Evolutionary conservation across 2,797 vertebrate genomes (phyloP).

Genomic region (Sphenodon punctatus): DNA sequence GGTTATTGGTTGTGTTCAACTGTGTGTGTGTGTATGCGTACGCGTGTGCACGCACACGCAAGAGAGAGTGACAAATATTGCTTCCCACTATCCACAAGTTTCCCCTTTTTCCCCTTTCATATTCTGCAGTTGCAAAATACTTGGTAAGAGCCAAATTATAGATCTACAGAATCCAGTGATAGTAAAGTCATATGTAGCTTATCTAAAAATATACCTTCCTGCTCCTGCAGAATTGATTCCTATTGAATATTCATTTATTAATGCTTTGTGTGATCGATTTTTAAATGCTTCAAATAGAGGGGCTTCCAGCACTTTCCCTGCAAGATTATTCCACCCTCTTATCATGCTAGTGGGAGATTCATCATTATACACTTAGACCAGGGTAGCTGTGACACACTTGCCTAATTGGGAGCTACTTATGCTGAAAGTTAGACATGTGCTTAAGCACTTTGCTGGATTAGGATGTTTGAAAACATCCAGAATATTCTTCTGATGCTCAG

Average conservation of each 20-base stretch:
- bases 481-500: constrained; percentile 32
- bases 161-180: constrained; percentile 12
- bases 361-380: no score
- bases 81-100: background rate
- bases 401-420: no score
- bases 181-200: constrained; percentile 18
- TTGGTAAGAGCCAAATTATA: constrained; percentile 3
- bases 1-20: background rate
- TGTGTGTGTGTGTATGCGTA: no score
- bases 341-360: background rate
- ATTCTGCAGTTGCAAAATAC: constrained; percentile 24
- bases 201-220: constrained; percentile 35
- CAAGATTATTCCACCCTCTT: constrained; percentile 36
- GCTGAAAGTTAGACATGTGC: background rate
- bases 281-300: constrained; percentile 50
- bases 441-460: background rate
- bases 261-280: constrained; percentile 39
- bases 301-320: constrained; percentile 35
- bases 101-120: background rate
- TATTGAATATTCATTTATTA: constrained; percentile 48
- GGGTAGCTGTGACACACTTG: no score
- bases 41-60: no score
- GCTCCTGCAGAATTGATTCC: constrained; percentile 57
- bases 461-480: background rate
- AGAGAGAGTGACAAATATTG: background rate